These are phyloP conservation scores for Papilio machaon DNA, from an alignment of 1,140 invertebrate species.

Conservation along the genomic window DNA sequence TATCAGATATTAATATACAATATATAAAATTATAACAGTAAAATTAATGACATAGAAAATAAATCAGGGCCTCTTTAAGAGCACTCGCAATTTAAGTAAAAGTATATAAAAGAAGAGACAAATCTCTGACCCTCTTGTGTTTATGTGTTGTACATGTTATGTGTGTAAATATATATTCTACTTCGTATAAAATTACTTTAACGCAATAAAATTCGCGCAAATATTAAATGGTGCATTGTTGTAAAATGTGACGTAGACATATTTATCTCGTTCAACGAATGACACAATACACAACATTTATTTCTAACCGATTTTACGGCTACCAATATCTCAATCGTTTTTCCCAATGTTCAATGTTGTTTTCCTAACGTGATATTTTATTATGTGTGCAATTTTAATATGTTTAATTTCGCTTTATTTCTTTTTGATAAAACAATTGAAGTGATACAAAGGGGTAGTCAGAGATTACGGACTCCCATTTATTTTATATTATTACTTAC, in stretches of 20 bases:
- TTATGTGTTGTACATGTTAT: too few species aligned
- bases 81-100: too few species aligned
- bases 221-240: not conserved
- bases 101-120: too few species aligned
- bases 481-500: too few species aligned
- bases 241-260: not conserved
- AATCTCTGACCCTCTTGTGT: too few species aligned
- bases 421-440: too few species aligned
- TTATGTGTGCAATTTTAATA: not conserved
- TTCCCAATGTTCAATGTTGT: not conserved
- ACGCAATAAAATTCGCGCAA: not conserved
- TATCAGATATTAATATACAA: not conserved
- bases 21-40: too few species aligned
- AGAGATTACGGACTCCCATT: too few species aligned
- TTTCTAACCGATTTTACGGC: conserved; percentile 17
- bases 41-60: too few species aligned
- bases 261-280: not conserved
- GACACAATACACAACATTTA: conserved; percentile 7
- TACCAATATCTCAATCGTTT: not conserved
- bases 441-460: too few species aligned
- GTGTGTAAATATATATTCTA: not conserved
- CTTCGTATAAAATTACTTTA: not conserved
- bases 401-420: not conserved
- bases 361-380: not conserved
- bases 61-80: too few species aligned